Evolutionary conservation across 2,888 invertebrate species (phyloP), one percentile per base, ranked within the genome.

Genomic region (Athalia circularis): DNA sequence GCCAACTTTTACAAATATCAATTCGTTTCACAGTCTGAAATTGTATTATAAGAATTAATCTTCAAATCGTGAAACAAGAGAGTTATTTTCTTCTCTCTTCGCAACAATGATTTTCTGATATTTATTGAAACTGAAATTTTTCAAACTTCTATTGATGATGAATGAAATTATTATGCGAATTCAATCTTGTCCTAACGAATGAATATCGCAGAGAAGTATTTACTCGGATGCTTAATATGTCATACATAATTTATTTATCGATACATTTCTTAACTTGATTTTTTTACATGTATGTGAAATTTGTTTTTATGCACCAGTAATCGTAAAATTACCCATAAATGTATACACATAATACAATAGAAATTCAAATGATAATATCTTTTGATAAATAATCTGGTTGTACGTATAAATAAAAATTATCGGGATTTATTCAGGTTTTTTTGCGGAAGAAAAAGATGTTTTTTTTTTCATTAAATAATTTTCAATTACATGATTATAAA

Each of bases 181-280:
- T n/a, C n/a, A n/a, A n/a, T n/a, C n/a, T n/a, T n/a, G n/a, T n/a
- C n/a, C n/a, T n/a, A n/a, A n/a, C n/a, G n/a, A n/a, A 29, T 29
- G 2, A 29, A 29, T 29, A 29, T 29, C 2, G 29, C 29, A 29
- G 29, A 29, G 29, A 54, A 54, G n/a, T 54, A 54, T 54, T 11
- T 9, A 4, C 9, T 4, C 54, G 7, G n/a, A 11, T 11, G 7
- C 54, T 54, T 54, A 11, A 70, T 54, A 59, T 85, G 82, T 80
- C 82, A 85, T 85, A 85, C 82, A 85, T 85, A 83, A 86, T 85
- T 86, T 82, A 85, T 85, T 82, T 80, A 84, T 82, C 80, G 84
- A 85, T 85, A 75, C 47, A 72, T 72, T 82, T 81, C 81, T 85
- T 84, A 85, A 81, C 83, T 86, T 80, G 81, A 81, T 80, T 85